Base-by-base conservation (phyloP, 2,888 invertebrate species). In the Lypha dubia region DNA sequence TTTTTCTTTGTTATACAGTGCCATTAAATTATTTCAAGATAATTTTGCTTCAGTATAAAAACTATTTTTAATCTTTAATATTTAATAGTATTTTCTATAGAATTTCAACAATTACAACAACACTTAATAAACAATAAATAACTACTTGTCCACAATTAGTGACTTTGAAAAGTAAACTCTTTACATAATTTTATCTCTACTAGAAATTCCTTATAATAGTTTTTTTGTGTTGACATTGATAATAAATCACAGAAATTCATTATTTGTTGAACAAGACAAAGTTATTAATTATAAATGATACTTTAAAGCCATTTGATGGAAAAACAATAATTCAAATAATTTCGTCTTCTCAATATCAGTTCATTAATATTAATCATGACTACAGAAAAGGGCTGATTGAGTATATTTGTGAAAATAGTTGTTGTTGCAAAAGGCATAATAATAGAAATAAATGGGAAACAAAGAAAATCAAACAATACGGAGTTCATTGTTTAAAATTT, bases 231-330 rank as follows among this genome's bases (percentile, higher is more conserved):
- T 44, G 28, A 38, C 68, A 28, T 20, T 44, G 7, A 32, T 65
- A 32, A 41, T 41, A 62, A 46, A 49, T 65, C 32, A 65, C 17
- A 41, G 41, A 28, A 13, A 68, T 68, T 56, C 17, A 35, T 53
- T 53, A n/a, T 15, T 53, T 11, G 15, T 51, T 53, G 24, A 9
- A 9, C 22, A n/a, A 53, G 9, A 53, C 9, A 60, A 46, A 60
- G 2, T 46, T 60, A 60, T 46, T 58, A 44, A 58, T 58, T 71
- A 20, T 44, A 58, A 71, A 60, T 1, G 60, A 0, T 6, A 22
- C 46, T n/a, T n/a, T 9, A 22, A 22, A 28, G 70, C 22, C 46
- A 71, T 60, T 71, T 60, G 1, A n/a, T 20, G 9, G 4, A 17
- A 56, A 56, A 20, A 20, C 17, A 56, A 35, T 58, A 70, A 44